phyloP scores from a whole-genome alignment of 37 sponge, comb jelly and placozoan genomes.

The Crambe crambe region DNA sequence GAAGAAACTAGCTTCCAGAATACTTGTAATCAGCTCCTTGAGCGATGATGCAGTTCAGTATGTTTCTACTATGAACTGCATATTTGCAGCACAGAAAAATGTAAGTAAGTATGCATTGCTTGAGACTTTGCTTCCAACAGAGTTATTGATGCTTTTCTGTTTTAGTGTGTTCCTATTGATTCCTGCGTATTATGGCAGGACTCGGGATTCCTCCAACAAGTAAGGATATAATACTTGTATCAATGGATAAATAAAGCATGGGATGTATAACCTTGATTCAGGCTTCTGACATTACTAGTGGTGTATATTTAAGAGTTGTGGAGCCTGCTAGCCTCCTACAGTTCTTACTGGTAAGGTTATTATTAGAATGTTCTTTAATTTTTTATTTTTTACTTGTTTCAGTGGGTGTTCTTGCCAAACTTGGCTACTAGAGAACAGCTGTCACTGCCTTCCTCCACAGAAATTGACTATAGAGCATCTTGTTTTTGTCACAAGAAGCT shows the following conservation, averaged over 20 bases:
- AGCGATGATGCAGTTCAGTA: constrained; percentile 78
- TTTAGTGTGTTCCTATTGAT: constrained; percentile 86
- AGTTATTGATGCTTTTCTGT: background rate
- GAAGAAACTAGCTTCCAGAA: constrained; percentile 44
- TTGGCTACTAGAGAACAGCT: constrained; percentile 38
- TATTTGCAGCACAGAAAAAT: constrained; percentile 96
- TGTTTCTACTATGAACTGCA: constrained; percentile 87
- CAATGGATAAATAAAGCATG: background rate
- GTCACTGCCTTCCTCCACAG: constrained; percentile 40
- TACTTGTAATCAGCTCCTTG: constrained; percentile 65
- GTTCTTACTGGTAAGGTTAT: constrained; percentile 78
- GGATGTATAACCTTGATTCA: constrained; percentile 1
- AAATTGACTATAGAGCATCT: constrained; percentile 92
- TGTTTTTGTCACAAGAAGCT: constrained; percentile 90
- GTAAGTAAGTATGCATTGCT: constrained; percentile 23
- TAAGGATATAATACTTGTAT: constrained; percentile 8
- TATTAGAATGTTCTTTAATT: background rate
- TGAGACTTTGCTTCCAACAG: background rate
- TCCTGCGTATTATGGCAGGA: constrained; percentile 85
- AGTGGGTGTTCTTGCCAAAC: constrained; percentile 88
- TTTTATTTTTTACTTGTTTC: background rate
- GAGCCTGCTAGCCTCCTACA: constrained; percentile 78
- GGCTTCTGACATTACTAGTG: constrained; percentile 94
- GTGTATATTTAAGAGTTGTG: constrained; percentile 68
- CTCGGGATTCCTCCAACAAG: constrained; percentile 92